Evolutionary conservation across 2,888 invertebrate genomes (phyloP), one percentile per base, ranked within the genome.

Genomic region (Pseudococcus longispinus): DNA sequence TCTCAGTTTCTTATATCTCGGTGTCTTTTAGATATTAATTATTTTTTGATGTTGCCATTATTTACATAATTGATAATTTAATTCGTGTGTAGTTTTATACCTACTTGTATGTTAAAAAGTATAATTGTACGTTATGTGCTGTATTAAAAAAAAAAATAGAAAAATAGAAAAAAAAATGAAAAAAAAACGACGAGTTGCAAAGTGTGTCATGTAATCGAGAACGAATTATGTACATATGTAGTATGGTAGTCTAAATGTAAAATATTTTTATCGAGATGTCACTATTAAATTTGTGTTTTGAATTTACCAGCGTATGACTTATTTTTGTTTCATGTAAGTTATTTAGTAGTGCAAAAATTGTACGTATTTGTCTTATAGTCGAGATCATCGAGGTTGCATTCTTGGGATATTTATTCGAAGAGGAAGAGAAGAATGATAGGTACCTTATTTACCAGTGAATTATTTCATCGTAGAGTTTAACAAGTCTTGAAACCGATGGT

Each of bases 251-350:
- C 20, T 80, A 80, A 42, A 80, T 80, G 77, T 80, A 80, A 37
- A 42, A 80, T 80, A 80, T 42, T 80, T 80, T 80, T 80, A 42
- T 80, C 77, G 77, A 80, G 20, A 80, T 80, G 77, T 80, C 77
- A 80, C 77, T 80, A 80, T 80, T 80, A 80, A 80, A 80, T 80
- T 80, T 80, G 77, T 80, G 77, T 80, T 80, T 80, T 80, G 77
- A 80, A 42, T 80, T 60, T 60, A 60, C 60, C 15, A 1, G 13
- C 11, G 8, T 23, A 23, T 23, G 23, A 60, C 23, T 60, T 23
- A 60, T 60, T 60, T 51, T n/a, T 46, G 11, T 51, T 51, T n/a
- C 2, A 51, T 3, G 51, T 18, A 46, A 46, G 13, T 46, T 46
- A 46, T 9, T 11, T 44, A 4, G 0, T 55, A 55, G 23, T 23